Evolutionary conservation across 1,140 invertebrate genomes (phyloP), one percentile per base, ranked within the genome.

Genomic region (Asbolus verrucosus): DNA sequence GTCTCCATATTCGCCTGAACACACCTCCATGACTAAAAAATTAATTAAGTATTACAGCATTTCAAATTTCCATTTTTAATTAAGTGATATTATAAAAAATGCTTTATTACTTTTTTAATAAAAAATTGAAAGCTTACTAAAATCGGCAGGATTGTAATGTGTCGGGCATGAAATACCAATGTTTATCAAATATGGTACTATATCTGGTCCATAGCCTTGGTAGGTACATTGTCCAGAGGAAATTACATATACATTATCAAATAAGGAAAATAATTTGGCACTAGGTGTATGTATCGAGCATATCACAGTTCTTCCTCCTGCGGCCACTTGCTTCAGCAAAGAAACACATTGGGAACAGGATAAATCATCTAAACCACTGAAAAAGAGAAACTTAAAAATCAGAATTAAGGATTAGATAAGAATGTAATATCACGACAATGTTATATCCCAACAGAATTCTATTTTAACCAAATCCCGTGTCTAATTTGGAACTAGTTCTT

Each of bases 261-360:
- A 92, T 81, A 89, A 88, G 0, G 88, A 81, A 77, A 94, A 94
- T 30, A 92, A 83, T 41, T 86, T 87, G 0, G 92, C 91, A 69
- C 93, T 95, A 0, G 96, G 96, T 13, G 95, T 96, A 79, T 98
- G 96, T 15, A 98, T 89, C 0, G 94, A 96, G 78, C 94, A 97
- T 11, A 97, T 88, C 0, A 98, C 90, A 0, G 94, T 96, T 27
- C 94, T 84, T 0, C 94, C 94, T 1, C 89, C 91, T 33, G 87
- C 79, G 0, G 95, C 94, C 30, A 98, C 84, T 18, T 87, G 85
- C 79, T 92, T 91, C 1, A 95, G 81, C 14, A 94, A 82, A 0
- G 88, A 85, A 14, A 93, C 85, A 69, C 92, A 93, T 19, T 93
- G 92, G 0, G 87, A 84, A 43, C 91, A 91, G 0, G 92, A 89